phyloP scores from a whole-genome alignment of 2,797 vertebrate species.

The Urocyon cinereoargenteus region DNA sequence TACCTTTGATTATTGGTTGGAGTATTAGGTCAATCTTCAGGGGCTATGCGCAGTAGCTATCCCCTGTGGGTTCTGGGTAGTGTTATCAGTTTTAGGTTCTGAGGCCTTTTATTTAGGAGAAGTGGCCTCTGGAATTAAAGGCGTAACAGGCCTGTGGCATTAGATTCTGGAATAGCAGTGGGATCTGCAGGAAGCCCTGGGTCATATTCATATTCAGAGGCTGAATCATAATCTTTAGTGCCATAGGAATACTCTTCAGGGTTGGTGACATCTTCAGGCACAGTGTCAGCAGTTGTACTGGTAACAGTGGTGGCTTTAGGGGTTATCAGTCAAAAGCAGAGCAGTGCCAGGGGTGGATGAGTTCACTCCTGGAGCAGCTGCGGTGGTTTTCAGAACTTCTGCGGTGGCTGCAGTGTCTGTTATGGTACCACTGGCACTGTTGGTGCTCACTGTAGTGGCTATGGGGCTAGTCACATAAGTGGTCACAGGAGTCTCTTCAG shows the following conservation, averaged over 20 bases:
- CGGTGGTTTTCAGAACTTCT: neutral
- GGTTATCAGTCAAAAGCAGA: neutral
- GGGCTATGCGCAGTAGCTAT: neutral
- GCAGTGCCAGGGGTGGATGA: neutral
- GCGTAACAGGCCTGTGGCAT: neutral
- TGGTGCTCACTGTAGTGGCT: neutral
- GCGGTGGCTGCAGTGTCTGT: neutral
- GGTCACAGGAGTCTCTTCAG: neutral
- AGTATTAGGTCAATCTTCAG: neutral
- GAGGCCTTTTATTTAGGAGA: neutral
- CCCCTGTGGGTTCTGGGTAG: neutral
- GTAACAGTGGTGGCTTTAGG: neutral
- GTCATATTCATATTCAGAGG: neutral
- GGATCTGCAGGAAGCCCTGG: neutral
- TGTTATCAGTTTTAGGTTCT: neutral
- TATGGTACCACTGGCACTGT: neutral
- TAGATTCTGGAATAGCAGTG: neutral
- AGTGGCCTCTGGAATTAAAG: neutral
- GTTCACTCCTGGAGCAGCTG: neutral
- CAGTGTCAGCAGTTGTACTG: neutral
- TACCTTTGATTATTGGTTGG: neutral
- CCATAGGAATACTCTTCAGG: neutral
- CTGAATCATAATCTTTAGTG: neutral
- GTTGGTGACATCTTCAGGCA: neutral
- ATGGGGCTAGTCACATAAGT: neutral